Evolutionary conservation across 2,888 invertebrate species (phyloP).

Genomic region (Pharmacophagus antenor): DNA sequence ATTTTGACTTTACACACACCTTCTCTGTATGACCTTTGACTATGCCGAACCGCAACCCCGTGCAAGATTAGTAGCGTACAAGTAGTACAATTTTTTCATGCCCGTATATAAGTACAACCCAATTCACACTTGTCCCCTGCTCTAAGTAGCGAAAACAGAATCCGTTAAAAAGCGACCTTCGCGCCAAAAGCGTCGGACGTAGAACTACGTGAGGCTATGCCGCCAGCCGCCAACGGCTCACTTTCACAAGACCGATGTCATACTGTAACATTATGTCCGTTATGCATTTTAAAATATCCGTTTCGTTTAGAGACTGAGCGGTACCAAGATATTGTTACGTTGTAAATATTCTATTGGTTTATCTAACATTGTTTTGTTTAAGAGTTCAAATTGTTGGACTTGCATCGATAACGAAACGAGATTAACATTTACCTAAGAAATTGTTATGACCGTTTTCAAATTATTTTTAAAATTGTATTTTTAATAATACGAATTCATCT

Average conservation of each 20-base stretch:
- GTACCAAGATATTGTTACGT: neutral
- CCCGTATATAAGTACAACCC: neutral
- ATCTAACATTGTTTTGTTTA: neutral
- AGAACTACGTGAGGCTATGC: slow-evolving; percentile 18
- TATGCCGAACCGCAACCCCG: too few relatives aligned
- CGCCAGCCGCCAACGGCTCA: slow-evolving; percentile 9
- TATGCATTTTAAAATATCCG: slow-evolving; percentile 6
- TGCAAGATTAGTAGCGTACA: too few relatives aligned
- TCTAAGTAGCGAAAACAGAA: neutral
- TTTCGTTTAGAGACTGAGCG: neutral
- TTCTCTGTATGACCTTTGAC: too few relatives aligned
- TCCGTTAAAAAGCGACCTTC: slow-evolving; percentile 7
- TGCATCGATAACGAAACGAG: too few relatives aligned
- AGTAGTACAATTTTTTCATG: neutral
- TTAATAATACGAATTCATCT: too few relatives aligned
- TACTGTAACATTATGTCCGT: slow-evolving; percentile 9
- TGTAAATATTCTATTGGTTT: neutral
- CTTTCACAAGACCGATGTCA: slow-evolving; percentile 22
- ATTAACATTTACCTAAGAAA: too few relatives aligned
- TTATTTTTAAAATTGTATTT: too few relatives aligned
- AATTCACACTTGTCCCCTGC: neutral
- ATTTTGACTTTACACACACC: too few relatives aligned
- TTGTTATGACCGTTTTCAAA: too few relatives aligned
- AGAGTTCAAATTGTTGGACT: too few relatives aligned
- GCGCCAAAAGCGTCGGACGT: slow-evolving; percentile 16